These are phyloP conservation scores for Epizoanthus illoricatus DNA, from an alignment of 92 coral and sea anemone species.

Conservation along the genomic window DNA sequence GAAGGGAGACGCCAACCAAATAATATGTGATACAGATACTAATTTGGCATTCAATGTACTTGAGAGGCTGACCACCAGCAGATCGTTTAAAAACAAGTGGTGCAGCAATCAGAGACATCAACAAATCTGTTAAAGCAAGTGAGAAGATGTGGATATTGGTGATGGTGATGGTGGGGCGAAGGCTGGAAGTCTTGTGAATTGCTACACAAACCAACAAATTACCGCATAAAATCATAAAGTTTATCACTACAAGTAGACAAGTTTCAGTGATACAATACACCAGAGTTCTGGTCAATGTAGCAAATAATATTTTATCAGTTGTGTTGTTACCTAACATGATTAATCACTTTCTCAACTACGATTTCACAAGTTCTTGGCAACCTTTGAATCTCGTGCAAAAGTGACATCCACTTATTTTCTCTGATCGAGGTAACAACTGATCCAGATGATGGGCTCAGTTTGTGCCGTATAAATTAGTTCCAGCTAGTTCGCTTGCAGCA, in stretches of 20 bases:
- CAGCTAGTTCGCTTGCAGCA: no score
- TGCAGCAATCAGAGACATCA: neutral
- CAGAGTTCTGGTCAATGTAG: neutral
- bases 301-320: no score
- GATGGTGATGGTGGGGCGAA: neutral
- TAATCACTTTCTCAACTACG: no score
- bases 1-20: neutral
- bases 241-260: neutral
- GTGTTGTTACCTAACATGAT: no score
- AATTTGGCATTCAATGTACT: neutral
- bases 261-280: neutral
- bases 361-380: no score
- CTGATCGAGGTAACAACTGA: no score
- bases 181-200: neutral
- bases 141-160: slow-evolving; percentile 2
- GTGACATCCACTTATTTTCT: no score
- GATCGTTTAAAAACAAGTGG: neutral
- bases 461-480: no score
- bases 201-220: slow-evolving; percentile 5
- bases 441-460: no score
- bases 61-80: neutral
- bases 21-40: neutral
- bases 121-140: neutral
- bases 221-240: neutral
- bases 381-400: no score